These are phyloP conservation scores for Scortum barcoo DNA, from an alignment of 2,113 vertebrate genomes.

Conservation along the genomic window DNA sequence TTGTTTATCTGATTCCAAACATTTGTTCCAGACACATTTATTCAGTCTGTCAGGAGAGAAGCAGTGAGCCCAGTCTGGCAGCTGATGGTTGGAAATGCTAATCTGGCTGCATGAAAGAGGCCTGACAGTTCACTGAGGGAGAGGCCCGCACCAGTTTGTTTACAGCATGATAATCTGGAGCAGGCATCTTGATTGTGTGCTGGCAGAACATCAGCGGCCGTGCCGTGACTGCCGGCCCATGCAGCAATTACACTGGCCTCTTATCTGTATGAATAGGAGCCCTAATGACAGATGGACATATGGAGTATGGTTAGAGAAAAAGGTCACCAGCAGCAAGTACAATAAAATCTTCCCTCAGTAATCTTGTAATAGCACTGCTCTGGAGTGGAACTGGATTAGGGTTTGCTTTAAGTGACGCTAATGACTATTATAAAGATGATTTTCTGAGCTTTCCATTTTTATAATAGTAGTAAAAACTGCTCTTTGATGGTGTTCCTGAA, in stretches of 20 bases:
- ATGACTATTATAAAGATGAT: slow-evolving; percentile 9
- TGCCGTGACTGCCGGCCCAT: slow-evolving; percentile 51
- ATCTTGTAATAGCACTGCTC: slow-evolving; percentile 28
- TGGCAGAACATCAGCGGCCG: slow-evolving; percentile 75
- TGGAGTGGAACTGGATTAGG: background rate
- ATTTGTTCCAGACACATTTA: slow-evolving; percentile 17
- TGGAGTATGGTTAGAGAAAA: slow-evolving; percentile 33
- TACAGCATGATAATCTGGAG: slow-evolving; percentile 72
- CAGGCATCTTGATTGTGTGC: slow-evolving; percentile 80
- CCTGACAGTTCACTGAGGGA: slow-evolving; percentile 40
- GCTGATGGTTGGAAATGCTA: slow-evolving; percentile 41
- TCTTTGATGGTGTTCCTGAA: slow-evolving; percentile 1
- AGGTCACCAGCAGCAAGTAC: slow-evolving; percentile 24
- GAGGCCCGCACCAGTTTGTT: slow-evolving; percentile 69
- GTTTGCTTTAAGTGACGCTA: slow-evolving; percentile 18
- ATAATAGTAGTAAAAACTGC: background rate
- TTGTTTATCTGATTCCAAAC: slow-evolving; percentile 2
- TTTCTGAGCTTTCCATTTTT: slow-evolving; percentile 18
- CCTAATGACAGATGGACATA: slow-evolving; percentile 65
- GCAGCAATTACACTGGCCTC: slow-evolving; percentile 62
- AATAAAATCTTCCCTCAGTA: slow-evolving; percentile 17
- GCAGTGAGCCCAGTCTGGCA: slow-evolving; percentile 32
- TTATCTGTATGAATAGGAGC: slow-evolving; percentile 67
- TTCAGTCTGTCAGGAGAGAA: slow-evolving; percentile 11
- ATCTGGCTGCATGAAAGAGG: slow-evolving; percentile 54